Evolutionary conservation across 2,888 invertebrate species (phyloP), one percentile per base, ranked within the genome.

Genomic region (Lochmaea capreae): DNA sequence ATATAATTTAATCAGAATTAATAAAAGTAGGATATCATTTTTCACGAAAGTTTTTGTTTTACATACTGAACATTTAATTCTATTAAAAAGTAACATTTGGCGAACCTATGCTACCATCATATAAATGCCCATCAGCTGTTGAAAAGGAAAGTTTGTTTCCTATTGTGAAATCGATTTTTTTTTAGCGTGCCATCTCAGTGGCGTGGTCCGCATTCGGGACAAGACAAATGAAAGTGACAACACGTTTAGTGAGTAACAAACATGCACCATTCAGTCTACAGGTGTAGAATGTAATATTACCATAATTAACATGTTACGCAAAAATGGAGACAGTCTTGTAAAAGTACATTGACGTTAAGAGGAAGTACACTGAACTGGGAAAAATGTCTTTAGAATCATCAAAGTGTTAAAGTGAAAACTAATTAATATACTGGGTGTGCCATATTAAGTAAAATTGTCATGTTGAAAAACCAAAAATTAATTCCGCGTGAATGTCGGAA

Each of bases 111-210:
- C 42, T 62, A 42, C 12, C 62, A 63, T 43, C 61, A 63, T 43
- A 63, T 39, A 63, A 61, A 61, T 61, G 61, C 39, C 62, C 62
- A 63, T 63, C 62, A 63, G 39, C 62, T 63, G 62, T 63, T 43
- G 62, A 63, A 63, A 63, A 63, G 62, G 62, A 63, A 63, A 63
- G 62, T 63, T 63, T 63, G 18, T 63, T 63, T 63, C 62, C 62
- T 63, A 63, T 63, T 63, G 62, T 63, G 62, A 63, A 63, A 63
- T 43, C 43, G 22, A 39, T 63, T 39, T 59, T 39, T 59, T 63
- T 63, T 63, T 63, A 63, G 18, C 62, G 42, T 63, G 22, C 43
- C 62, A 43, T 63, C 62, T 63, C 62, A 63, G 62, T 63, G 62
- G 62, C 62, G 62, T 63, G 62, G 42, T 12, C 42, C 16, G 62